Conservation (phyloP, 2,797 vertebrate species). For the Bucorvus abyssinicus region DNA sequence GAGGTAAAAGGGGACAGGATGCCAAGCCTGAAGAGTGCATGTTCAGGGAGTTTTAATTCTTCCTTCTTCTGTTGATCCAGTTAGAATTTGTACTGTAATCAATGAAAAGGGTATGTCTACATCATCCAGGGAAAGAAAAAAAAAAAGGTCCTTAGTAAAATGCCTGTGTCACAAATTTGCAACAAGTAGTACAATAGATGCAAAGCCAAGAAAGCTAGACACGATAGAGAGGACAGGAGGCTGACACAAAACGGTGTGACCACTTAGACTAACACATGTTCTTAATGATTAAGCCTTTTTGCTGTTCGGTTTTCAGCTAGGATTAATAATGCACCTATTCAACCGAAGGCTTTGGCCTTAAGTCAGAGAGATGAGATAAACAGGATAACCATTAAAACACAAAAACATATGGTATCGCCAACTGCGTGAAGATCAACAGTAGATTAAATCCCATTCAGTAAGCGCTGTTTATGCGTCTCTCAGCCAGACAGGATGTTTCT, state of each 20-base stretch:
- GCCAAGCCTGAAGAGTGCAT: neutral
- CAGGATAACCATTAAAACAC: slow-evolving; percentile 55
- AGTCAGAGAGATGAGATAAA: slow-evolving; percentile 53
- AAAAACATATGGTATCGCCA: neutral
- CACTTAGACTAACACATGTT: neutral
- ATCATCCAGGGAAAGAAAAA: neutral
- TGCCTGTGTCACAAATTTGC: neutral
- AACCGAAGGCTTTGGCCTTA: slow-evolving; percentile 32
- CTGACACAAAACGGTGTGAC: neutral
- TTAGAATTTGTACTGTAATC: neutral
- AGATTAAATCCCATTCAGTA: slow-evolving; percentile 44
- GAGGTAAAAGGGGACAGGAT: neutral
- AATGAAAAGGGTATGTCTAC: neutral
- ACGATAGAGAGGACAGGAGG: neutral
- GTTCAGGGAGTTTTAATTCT: neutral
- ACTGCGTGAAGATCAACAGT: slow-evolving; percentile 6
- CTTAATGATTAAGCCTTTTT: neutral
- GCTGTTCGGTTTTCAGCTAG: slow-evolving; percentile 14
- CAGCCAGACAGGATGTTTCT: slow-evolving; percentile 59
- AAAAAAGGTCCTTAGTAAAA: neutral
- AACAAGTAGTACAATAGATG: neutral
- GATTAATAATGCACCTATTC: slow-evolving; percentile 27
- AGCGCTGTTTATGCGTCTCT: slow-evolving; percentile 40
- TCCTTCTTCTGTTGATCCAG: neutral
- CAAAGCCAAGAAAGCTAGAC: neutral